Evolutionary conservation across 2,888 invertebrate genomes (phyloP).

Genomic region (Caenorhabditis becei): DNA sequence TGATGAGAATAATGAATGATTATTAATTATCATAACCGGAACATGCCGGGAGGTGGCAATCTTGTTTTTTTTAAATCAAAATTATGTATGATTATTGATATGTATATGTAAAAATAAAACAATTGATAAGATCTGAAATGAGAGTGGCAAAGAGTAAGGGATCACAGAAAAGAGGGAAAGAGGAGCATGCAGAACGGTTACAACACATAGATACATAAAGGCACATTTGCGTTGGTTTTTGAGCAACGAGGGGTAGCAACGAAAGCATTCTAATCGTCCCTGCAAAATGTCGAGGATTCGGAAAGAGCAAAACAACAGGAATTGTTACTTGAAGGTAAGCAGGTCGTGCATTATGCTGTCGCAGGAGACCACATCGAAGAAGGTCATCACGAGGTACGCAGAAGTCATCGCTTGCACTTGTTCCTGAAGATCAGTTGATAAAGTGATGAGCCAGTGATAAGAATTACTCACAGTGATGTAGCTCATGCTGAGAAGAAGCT

Average conservation of each 20-base stretch:
- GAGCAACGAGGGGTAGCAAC: constrained; percentile 4
- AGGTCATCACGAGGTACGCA: constrained; percentile 64
- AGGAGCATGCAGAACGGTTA: neutral
- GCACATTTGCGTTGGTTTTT: neutral
- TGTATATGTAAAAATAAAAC: neutral
- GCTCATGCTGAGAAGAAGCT: constrained; percentile 66
- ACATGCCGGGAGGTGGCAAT: too few species aligned
- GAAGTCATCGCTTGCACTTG: constrained; percentile 66
- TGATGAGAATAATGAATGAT: neutral
- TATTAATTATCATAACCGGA: too few species aligned
- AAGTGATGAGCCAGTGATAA: too few species aligned
- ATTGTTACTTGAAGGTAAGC: constrained; percentile 50
- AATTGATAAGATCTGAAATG: constrained; percentile 7
- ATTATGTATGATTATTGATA: neutral
- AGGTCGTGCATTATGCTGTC: constrained; percentile 66
- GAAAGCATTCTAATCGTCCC: constrained; percentile 18
- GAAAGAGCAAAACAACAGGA: neutral
- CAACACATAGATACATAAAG: neutral
- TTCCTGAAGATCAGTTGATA: constrained; percentile 58
- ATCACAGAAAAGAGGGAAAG: constrained; percentile 5
- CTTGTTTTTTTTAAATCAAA: neutral
- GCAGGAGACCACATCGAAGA: constrained; percentile 68
- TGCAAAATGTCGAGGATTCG: constrained; percentile 8
- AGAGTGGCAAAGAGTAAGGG: neutral
- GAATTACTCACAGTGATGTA: constrained; percentile 64